phyloP scores from a whole-genome alignment of 2,888 invertebrate species.

The Heteropelma amictum region DNA sequence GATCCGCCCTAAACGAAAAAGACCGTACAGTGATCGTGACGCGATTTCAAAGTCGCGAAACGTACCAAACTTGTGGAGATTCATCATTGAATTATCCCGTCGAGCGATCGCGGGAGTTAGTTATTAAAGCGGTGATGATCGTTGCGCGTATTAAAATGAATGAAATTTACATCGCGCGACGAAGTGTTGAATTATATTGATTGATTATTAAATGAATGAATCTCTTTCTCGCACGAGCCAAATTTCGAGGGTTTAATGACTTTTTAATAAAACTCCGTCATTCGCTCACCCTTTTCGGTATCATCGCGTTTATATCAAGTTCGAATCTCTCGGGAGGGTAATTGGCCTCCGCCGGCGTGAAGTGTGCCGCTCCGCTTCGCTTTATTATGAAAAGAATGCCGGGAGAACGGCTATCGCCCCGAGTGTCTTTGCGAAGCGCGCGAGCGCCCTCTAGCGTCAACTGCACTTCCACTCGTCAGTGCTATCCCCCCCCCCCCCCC shows the following conservation, averaged over 20 bases:
- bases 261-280: constrained; percentile 48
- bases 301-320: background rate
- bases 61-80: no score
- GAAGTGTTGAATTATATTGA: no score
- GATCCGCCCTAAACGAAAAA: no score
- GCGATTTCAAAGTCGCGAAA: no score
- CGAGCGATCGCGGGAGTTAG: no score
- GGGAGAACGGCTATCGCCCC: constrained; percentile 42
- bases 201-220: no score
- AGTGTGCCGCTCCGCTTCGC: no score
- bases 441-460: background rate
- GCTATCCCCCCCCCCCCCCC: background rate
- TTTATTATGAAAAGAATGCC: constrained; percentile 20
- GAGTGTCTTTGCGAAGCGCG: constrained; percentile 43
- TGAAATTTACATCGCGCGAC: no score
- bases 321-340: constrained; percentile 38
- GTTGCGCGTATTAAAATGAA: no score
- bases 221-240: constrained; percentile 37
- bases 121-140: no score
- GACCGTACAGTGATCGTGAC: no score
- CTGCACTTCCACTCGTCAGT: background rate
- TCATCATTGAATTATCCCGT: no score
- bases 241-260: constrained; percentile 53
- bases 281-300: background rate
- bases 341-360: constrained; percentile 46